Percentiles rank a stretch among this genome's conserved stretches.
Evolutionary conservation across 2,797 vertebrate genomes (phyloP).

Genomic region (Lacerta viridis): DNA sequence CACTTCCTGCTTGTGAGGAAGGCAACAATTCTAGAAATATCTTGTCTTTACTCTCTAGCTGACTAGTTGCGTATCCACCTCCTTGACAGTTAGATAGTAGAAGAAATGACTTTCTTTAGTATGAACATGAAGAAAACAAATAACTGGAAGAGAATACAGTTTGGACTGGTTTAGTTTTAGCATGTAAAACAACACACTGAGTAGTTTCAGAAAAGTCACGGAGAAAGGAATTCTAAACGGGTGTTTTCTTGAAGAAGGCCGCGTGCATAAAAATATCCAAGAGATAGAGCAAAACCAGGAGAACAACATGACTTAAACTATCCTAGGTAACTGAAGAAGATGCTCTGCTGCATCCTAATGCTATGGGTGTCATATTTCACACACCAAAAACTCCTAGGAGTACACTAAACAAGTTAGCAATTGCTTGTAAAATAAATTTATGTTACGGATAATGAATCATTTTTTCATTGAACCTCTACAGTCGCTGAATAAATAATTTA

Average conservation of each 20-base stretch:
- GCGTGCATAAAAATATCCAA: not conserved
- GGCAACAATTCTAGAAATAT: not conserved
- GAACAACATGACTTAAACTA: not conserved
- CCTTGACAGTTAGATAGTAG: not conserved
- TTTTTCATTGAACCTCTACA: constrained; percentile 3
- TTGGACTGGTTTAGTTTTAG: not conserved
- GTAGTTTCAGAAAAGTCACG: not conserved
- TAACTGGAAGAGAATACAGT: not conserved
- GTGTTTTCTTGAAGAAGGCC: not conserved
- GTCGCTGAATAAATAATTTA: constrained; percentile 18
- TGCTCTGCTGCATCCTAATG: not conserved
- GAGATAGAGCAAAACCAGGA: constrained; percentile 28
- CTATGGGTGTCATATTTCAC: not conserved
- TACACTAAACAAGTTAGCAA: not conserved
- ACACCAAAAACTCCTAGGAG: not conserved
- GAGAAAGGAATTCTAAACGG: not conserved
- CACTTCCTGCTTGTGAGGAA: not conserved
- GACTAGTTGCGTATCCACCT: not conserved
- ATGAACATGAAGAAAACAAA: not conserved
- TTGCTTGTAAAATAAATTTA: constrained; percentile 45
- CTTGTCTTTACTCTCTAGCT: not conserved
- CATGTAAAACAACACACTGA: not conserved
- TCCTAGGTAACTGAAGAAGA: not conserved
- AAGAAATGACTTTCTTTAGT: not conserved
- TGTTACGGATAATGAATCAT: constrained; percentile 34